phyloP scores from a whole-genome alignment of 2,797 vertebrate genomes.

The Craterocephalus amniculus region DNA sequence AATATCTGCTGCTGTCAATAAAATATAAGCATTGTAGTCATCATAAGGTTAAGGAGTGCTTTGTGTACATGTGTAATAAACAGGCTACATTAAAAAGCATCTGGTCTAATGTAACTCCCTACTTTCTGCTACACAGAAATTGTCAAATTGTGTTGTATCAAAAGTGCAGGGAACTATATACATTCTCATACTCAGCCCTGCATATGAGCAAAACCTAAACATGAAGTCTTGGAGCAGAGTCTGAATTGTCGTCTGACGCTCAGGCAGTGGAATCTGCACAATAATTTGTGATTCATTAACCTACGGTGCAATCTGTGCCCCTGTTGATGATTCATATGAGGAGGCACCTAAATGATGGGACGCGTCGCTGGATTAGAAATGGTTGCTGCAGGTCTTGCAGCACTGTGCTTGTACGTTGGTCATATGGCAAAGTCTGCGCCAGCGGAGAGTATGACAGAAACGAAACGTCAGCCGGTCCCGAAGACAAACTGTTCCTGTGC shows the following conservation, averaged over 20 bases:
- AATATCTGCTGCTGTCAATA: conserved; percentile 44
- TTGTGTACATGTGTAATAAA: conserved; percentile 40
- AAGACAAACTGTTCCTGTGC: conserved; percentile 81
- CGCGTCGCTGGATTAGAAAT: conserved; percentile 59
- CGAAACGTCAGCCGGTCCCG: conserved; percentile 84
- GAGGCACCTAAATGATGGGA: conserved; percentile 69
- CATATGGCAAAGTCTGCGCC: conserved; percentile 87
- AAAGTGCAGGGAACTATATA: conserved; percentile 65
- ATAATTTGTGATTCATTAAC: conserved; percentile 1
- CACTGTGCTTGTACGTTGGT: conserved; percentile 85
- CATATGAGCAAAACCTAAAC: conserved; percentile 5
- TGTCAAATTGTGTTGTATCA: conserved; percentile 29
- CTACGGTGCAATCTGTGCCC: conserved; percentile 10
- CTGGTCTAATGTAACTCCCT: not conserved
- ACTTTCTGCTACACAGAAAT: conserved; percentile 24
- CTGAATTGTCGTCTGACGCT: conserved; percentile 8
- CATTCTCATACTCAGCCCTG: conserved; percentile 36
- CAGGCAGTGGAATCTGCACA: conserved; percentile 14
- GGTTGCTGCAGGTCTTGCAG: conserved; percentile 86
- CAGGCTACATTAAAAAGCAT: conserved; percentile 21
- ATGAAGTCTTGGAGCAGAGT: conserved; percentile 8
- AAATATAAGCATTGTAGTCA: conserved; percentile 57
- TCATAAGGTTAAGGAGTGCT: conserved; percentile 21
- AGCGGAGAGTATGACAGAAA: conserved; percentile 90
- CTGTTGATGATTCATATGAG: not conserved